Conservation (phyloP, 2,797 vertebrate genomes). For the Poeciliopsis gracilis region DNA sequence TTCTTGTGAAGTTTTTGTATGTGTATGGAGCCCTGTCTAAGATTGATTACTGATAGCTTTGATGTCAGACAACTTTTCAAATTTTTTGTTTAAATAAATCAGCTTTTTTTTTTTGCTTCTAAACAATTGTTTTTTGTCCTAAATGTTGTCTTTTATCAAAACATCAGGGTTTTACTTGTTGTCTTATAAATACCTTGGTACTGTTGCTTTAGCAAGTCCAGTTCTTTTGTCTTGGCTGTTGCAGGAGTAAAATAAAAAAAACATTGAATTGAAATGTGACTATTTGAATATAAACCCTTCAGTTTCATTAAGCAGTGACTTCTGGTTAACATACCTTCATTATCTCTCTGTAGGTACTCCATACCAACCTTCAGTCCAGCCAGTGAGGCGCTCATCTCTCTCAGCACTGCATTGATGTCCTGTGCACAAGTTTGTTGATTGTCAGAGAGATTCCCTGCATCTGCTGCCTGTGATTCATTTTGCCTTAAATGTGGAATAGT, state of each 20-base stretch:
- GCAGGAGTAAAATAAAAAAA: conserved; percentile 19
- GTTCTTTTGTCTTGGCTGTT: conserved; percentile 25
- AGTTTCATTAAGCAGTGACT: neutral
- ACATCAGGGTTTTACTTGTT: neutral
- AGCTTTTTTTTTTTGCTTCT: too few species aligned
- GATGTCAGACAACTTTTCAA: too few species aligned
- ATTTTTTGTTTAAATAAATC: too few species aligned
- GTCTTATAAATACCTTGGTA: conserved; percentile 5
- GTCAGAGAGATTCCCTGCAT: neutral
- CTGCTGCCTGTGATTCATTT: neutral
- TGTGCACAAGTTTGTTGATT: neutral
- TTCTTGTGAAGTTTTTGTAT: too few species aligned
- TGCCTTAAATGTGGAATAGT: neutral
- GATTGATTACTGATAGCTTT: too few species aligned
- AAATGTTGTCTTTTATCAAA: neutral
- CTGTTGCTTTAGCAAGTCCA: conserved; percentile 33
- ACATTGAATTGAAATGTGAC: too few species aligned
- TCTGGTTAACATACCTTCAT: conserved; percentile 18
- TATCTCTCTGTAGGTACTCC: conserved; percentile 28
- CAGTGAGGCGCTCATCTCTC: too few species aligned
- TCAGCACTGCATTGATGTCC: too few species aligned
- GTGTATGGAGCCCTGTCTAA: too few species aligned
- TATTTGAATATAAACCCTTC: neutral
- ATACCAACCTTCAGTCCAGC: conserved; percentile 38
- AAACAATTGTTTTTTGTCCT: neutral